Evolutionary conservation across 2,113 vertebrate genomes (phyloP).

Genomic region (Cryptoleucopteryx plumbea): DNA sequence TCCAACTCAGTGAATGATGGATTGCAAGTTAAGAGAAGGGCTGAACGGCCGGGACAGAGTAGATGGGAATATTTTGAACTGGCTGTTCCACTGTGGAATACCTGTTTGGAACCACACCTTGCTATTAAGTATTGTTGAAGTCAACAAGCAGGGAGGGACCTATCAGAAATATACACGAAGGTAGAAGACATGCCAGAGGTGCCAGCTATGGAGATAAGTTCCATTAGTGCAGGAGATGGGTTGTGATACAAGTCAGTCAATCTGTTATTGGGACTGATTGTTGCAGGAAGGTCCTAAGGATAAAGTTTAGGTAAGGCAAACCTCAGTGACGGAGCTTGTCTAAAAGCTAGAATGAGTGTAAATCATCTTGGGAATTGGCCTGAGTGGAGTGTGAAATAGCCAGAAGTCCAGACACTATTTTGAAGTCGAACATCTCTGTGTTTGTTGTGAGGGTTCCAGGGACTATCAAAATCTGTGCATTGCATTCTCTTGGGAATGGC

Average conservation of each 20-base stretch:
- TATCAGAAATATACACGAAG: background rate
- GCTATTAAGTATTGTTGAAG: conserved; percentile 5
- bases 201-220: background rate
- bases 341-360: background rate
- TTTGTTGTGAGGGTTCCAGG: background rate
- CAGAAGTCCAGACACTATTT: background rate
- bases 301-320: background rate
- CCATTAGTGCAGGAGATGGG: background rate
- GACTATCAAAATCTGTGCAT: background rate
- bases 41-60: background rate
- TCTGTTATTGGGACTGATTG: background rate
- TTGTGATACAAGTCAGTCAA: background rate
- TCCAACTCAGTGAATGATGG: background rate
- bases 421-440: background rate
- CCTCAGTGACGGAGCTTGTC: background rate
- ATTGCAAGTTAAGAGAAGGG: background rate
- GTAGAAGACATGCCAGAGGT: background rate
- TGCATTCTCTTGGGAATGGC: background rate
- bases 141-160: background rate
- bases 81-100: background rate
- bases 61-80: background rate
- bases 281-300: background rate
- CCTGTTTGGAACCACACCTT: conserved; percentile 34
- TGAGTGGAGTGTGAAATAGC: background rate
- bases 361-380: background rate